A percentile compares a stretch with the other conserved stretches of the same genome.
Evolutionary conservation across 2,888 invertebrate species (phyloP).

Genomic region (Drosophila kokeensis): DNA sequence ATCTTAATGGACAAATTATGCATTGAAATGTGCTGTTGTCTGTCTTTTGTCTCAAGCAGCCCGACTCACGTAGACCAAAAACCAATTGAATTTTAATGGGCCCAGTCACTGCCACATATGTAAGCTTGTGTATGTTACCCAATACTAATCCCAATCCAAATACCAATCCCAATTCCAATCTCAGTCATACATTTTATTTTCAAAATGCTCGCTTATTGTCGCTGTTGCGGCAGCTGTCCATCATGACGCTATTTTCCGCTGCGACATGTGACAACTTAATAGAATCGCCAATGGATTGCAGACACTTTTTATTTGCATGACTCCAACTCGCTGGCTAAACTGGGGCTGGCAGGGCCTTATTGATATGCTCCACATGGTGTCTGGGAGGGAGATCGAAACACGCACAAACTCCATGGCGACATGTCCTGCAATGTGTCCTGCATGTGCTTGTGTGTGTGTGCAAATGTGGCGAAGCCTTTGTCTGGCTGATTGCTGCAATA

Average conservation of each 20-base stretch:
- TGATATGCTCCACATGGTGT: slow-evolving; percentile 66
- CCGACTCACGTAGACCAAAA: slow-evolving; percentile 66
- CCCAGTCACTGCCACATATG: slow-evolving; percentile 2
- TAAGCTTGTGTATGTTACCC: neutral
- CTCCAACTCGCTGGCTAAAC: slow-evolving; percentile 28
- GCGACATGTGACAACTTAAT: slow-evolving; percentile 76
- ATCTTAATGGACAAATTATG: slow-evolving; percentile 75
- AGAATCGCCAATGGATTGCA: slow-evolving; percentile 69
- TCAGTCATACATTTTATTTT: neutral
- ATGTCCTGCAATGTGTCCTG: slow-evolving; percentile 24
- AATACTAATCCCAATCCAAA: neutral
- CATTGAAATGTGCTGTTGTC: slow-evolving; percentile 29
- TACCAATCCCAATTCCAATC: neutral
- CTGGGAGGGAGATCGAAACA: slow-evolving; percentile 55
- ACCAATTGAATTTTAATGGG: slow-evolving; percentile 79
- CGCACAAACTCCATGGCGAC: slow-evolving; percentile 51
- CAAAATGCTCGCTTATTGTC: slow-evolving; percentile 3
- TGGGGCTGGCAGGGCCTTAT: slow-evolving; percentile 29
- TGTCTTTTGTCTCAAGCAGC: slow-evolving; percentile 60
- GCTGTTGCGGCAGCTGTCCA: slow-evolving; percentile 50
- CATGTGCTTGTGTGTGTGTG: neutral
- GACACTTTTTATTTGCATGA: slow-evolving; percentile 63
- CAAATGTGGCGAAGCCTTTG: slow-evolving; percentile 40
- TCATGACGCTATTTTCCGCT: slow-evolving; percentile 42
- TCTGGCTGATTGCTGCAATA: slow-evolving; percentile 74